A percentile compares a stretch with the other conserved stretches of the same genome.
Evolutionary conservation across 2,113 vertebrate species (phyloP).

Genomic region (Pelmatolapia mariae): DNA sequence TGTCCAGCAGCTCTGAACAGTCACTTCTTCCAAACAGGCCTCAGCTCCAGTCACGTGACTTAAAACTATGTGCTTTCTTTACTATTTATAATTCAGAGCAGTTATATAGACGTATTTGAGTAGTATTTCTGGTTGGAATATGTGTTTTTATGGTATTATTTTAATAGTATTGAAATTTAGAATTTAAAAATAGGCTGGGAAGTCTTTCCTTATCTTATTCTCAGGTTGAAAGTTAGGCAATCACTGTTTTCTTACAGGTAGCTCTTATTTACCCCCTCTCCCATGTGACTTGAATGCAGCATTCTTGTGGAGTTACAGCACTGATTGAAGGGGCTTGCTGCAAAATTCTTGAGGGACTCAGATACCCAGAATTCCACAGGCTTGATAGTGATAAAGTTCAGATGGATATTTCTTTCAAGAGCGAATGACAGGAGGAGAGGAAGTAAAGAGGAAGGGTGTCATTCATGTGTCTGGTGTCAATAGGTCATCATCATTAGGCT

Average conservation of each 20-base stretch:
- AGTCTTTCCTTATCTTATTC: background rate
- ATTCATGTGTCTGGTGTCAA: slow-evolving; percentile 40
- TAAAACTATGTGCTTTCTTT: background rate
- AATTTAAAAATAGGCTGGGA: background rate
- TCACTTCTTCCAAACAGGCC: background rate
- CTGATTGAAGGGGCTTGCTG: background rate
- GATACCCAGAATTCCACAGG: background rate
- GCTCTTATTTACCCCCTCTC: background rate
- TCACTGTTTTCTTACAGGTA: background rate
- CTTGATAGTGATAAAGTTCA: background rate
- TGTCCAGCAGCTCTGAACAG: background rate
- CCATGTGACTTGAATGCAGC: background rate
- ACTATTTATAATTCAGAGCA: background rate
- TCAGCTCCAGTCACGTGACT: background rate
- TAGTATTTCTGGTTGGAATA: background rate
- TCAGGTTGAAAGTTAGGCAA: background rate
- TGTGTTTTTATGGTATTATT: background rate
- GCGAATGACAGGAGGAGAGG: background rate
- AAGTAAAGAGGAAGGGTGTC: background rate
- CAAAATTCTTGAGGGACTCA: background rate
- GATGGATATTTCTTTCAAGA: background rate
- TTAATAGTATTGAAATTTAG: background rate
- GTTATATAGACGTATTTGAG: background rate
- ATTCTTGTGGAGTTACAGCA: background rate
- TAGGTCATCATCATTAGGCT: slow-evolving; percentile 22